These are phyloP conservation scores for Trichonephila clavipes DNA, from an alignment of 1,140 invertebrate species.

Conservation along the genomic window DNA sequence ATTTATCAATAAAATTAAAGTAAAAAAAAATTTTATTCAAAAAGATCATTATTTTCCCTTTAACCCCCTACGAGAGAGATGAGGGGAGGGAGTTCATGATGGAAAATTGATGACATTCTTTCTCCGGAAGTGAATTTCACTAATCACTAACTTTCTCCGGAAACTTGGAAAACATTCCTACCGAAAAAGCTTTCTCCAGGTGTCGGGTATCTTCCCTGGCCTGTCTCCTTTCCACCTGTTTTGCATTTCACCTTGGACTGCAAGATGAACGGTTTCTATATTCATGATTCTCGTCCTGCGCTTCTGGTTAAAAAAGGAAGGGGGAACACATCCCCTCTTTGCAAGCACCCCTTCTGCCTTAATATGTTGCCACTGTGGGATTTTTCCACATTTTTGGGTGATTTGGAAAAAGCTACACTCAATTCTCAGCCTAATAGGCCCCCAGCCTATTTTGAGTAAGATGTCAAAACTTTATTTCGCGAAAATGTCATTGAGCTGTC, in stretches of 20 bases:
- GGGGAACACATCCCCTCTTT: not conserved
- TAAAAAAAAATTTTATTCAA: not conserved
- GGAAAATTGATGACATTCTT: constrained; percentile 63
- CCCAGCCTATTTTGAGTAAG: too few relatives aligned
- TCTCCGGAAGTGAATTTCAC: constrained; percentile 61
- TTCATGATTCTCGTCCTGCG: constrained; percentile 56
- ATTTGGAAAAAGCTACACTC: not conserved
- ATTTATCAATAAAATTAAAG: too few relatives aligned
- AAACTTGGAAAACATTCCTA: constrained; percentile 49
- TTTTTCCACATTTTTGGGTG: not conserved
- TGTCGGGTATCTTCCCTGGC: constrained; percentile 50
- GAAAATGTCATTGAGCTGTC: too few relatives aligned
- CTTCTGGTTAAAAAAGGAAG: not conserved
- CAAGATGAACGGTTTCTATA: constrained; percentile 71
- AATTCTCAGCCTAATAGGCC: too few relatives aligned
- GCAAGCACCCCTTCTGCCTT: constrained; percentile 10
- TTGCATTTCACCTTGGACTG: constrained; percentile 71
- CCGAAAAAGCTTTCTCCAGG: constrained; percentile 26
- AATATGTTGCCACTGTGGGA: not conserved
- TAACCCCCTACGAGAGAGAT: not conserved
- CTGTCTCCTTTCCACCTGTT: constrained; percentile 59
- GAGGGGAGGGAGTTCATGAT: not conserved
- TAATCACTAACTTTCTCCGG: constrained; percentile 74
- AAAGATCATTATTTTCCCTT: constrained; percentile 19
- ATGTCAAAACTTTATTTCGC: too few relatives aligned